phyloP scores from a whole-genome alignment of 2,888 invertebrate genomes.

The Yponomeuta malinellus region DNA sequence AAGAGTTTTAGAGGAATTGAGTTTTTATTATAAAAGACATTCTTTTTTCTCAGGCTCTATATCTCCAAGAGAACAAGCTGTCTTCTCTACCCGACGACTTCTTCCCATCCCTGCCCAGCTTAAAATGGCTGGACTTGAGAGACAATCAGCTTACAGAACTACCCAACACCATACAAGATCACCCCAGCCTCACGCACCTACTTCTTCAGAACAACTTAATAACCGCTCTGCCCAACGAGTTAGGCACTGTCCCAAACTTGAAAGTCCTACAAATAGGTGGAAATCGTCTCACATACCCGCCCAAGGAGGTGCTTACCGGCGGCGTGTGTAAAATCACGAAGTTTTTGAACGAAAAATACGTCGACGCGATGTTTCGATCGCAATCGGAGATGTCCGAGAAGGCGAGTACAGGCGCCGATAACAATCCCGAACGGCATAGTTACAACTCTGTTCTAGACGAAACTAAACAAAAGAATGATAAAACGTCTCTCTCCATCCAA shows the following conservation, averaged over 20 bases:
- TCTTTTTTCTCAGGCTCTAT: conserved; percentile 48
- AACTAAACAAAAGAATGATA: conserved; percentile 26
- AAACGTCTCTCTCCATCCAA: conserved; percentile 39
- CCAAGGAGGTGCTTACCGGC: conserved; percentile 63
- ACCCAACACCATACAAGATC: conserved; percentile 75
- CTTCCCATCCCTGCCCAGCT: conserved; percentile 69
- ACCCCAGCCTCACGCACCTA: conserved; percentile 76
- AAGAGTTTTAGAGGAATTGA: too few relatives aligned
- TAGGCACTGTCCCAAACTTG: conserved; percentile 76
- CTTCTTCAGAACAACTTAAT: conserved; percentile 79
- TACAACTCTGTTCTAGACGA: conserved; percentile 58
- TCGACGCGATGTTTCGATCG: conserved; percentile 35
- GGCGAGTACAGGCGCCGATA: conserved; percentile 25
- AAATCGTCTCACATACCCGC: conserved; percentile 78
- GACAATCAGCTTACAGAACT: conserved; percentile 74
- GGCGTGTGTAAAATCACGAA: conserved; percentile 59
- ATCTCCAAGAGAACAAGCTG: conserved; percentile 73
- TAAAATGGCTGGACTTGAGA: conserved; percentile 80
- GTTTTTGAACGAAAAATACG: conserved; percentile 51
- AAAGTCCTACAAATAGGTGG: conserved; percentile 77
- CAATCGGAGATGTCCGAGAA: conserved; percentile 47
- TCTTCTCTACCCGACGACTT: conserved; percentile 72
- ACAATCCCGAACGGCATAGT: conserved; percentile 39
- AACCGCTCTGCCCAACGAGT: conserved; percentile 75
- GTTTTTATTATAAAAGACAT: too few relatives aligned